Evolutionary conservation across 92 coral and sea anemone genomes (phyloP).

Genomic region (Plumapathes pennacea): DNA sequence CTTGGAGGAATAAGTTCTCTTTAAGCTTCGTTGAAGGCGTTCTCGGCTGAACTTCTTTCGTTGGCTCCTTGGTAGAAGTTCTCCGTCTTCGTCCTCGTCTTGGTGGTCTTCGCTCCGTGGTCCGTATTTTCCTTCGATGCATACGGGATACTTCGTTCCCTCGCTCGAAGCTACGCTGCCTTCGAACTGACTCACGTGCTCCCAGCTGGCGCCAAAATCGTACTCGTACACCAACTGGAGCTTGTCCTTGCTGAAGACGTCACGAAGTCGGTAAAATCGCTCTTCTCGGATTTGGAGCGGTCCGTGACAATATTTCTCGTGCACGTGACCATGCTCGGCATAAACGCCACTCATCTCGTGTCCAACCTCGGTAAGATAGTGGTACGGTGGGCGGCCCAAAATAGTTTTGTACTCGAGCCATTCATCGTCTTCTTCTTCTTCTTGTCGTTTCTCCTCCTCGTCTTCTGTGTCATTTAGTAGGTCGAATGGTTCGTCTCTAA

Average conservation of each 20-base stretch:
- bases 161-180: too few relatives aligned
- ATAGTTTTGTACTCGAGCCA: too few relatives aligned
- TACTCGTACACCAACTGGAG: slow-evolving; percentile 32
- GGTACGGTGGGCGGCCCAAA: too few relatives aligned
- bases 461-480: too few relatives aligned
- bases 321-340: not conserved
- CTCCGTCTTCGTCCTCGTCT: slow-evolving; percentile 14
- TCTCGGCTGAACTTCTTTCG: slow-evolving; percentile 4
- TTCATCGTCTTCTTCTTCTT: too few relatives aligned
- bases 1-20: slow-evolving; percentile 13
- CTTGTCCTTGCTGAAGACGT: slow-evolving; percentile 24
- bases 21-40: slow-evolving; percentile 5
- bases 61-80: slow-evolving; percentile 2
- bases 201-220: slow-evolving; percentile 30
- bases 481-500: too few relatives aligned
- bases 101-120: slow-evolving; percentile 23
- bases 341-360: not conserved
- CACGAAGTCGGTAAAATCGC: slow-evolving; percentile 18
- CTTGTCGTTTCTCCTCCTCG: too few relatives aligned
- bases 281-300: slow-evolving; percentile 12
- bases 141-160: slow-evolving; percentile 23
- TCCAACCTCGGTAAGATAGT: not conserved
- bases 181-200: slow-evolving; percentile 13
- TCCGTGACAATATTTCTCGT: not conserved
- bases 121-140: slow-evolving; percentile 28